phyloP scores from a whole-genome alignment of 2,113 vertebrate genomes.

The Boleophthalmus pectinirostris region DNA sequence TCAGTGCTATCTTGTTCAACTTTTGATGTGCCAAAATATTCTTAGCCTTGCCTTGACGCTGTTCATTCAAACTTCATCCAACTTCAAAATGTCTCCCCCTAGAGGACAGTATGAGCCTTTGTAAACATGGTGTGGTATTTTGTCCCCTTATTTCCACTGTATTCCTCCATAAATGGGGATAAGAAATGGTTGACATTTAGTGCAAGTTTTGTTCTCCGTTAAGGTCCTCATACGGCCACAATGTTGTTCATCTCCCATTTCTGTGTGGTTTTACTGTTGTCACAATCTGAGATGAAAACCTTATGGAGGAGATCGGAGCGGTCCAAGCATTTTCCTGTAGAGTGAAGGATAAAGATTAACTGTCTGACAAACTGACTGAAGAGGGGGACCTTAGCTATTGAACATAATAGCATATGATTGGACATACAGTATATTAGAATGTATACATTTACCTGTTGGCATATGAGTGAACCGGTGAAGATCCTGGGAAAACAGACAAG shows the following conservation, averaged over 20 bases:
- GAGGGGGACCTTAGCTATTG: neutral
- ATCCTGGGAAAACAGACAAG: slow-evolving; percentile 77
- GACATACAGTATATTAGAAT: no score
- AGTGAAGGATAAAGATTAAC: neutral
- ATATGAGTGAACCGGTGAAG: slow-evolving; percentile 88
- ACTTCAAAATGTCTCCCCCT: neutral
- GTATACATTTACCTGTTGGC: slow-evolving; percentile 79
- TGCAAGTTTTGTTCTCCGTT: neutral
- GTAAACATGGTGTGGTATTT: slow-evolving; percentile 16
- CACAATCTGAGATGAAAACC: slow-evolving; percentile 91
- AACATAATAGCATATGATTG: neutral
- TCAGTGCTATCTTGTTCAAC: neutral
- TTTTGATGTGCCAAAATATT: neutral
- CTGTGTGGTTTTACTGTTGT: slow-evolving; percentile 88
- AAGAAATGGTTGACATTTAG: neutral
- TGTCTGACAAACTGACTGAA: no score
- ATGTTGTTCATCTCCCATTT: slow-evolving; percentile 99
- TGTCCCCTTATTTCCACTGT: slow-evolving; percentile 81
- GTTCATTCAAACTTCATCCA: slow-evolving; percentile 1
- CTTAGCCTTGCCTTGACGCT: neutral
- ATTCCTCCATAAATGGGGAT: slow-evolving; percentile 70
- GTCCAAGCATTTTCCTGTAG: slow-evolving; percentile 89
- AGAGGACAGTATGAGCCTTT: slow-evolving; percentile 16
- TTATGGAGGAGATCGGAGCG: slow-evolving; percentile 94
- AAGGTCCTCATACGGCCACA: slow-evolving; percentile 83